Evolutionary conservation across 2,113 vertebrate genomes (phyloP).

Genomic region (Trematocara unimaculatum): DNA sequence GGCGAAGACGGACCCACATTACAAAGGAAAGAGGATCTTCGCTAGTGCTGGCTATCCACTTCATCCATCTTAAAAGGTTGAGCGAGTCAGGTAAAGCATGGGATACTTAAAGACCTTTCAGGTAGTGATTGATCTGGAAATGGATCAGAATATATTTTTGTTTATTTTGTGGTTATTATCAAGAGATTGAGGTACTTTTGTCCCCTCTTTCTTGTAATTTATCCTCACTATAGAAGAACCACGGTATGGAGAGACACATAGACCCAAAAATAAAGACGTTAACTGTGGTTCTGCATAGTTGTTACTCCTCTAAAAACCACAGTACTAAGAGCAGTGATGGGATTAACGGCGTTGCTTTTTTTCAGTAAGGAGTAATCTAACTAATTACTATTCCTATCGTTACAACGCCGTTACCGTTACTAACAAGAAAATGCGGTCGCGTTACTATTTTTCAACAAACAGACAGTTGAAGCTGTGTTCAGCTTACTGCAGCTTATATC

Average conservation of each 20-base stretch:
- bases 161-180: neutral
- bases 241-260: neutral
- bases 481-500: no score
- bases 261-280: accelerated
- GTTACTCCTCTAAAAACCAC: neutral
- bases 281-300: neutral
- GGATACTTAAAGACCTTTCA: neutral
- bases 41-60: accelerated
- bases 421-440: no score
- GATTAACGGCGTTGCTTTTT: accelerated
- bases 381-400: accelerated
- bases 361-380: no score
- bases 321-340: neutral
- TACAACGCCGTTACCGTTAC: no score
- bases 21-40: neutral
- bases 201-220: neutral
- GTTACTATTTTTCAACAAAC: no score
- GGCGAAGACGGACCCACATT: neutral
- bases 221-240: neutral
- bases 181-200: neutral
- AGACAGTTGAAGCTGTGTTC: no score
- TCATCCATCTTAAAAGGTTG: neutral
- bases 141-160: neutral
- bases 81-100: neutral
- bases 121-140: neutral